Base-by-base conservation (phyloP, 1,140 invertebrate species). In the Drosophila carrolli region DNA sequence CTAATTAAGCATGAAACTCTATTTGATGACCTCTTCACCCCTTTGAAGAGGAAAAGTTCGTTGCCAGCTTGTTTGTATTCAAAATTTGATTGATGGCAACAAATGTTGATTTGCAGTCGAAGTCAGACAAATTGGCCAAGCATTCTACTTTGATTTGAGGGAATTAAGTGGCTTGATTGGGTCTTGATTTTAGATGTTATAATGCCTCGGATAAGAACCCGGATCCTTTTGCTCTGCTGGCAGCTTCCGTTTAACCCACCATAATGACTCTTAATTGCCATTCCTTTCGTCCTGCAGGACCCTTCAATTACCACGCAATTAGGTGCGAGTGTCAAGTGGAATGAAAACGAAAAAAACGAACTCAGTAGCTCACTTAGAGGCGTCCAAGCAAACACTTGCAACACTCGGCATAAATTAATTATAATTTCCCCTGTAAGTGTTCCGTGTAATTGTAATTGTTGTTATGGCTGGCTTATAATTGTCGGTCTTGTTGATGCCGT, bases 1-100 rank as follows among this genome's bases (percentile, higher is more conserved):
- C 81, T 84, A 84, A 84, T 84, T 84, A 84, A 85, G 77, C 81
- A 85, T 84, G 81, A 79, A 75, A 72, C 61, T 81, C 56, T 72
- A 72, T 72, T 72, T 72, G 66, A 58, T 44, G 43, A 41, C 61
- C 23, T 0, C 8, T 23, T 23, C 4, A 23, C 16, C 43, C 11
- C 19, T 27, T 29, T n/a, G 10, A 8, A n/a, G 29, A 1, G 32
- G 37, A 46, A 38, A 54, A 67, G 13, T 46, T 13, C 23, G 9
- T 7, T 1, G 8, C 55, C 41, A 10, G 40, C 32, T 16, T 54
- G 60, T 66, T 68, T 14, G 51, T 27, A 32, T 32, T 54, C 27
- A 48, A 71, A 71, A 50, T 71, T 68, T 72, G 68, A 72, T 72
- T 71, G 68, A 72, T 72, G 66, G 66, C 66, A 47, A 44, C 16